Evolutionary conservation across 2,888 invertebrate species (phyloP).

Genomic region (Seira ritae): DNA sequence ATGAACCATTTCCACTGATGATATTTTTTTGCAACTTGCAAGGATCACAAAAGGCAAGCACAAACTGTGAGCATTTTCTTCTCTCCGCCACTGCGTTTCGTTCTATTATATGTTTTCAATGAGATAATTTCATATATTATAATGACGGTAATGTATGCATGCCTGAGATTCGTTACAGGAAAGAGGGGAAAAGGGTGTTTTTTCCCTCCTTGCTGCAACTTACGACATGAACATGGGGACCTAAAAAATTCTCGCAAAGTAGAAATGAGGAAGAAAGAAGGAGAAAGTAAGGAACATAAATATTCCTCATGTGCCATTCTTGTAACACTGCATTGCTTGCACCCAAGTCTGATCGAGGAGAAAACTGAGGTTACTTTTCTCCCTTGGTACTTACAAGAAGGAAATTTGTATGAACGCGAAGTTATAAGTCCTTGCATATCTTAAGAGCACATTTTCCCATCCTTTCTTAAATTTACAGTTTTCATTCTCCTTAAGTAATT

Average conservation of each 20-base stretch:
- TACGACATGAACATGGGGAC: conserved; percentile 12
- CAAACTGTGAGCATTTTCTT: not conserved
- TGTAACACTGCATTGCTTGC: not conserved
- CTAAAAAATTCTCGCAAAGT: conserved; percentile 1
- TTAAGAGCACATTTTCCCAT: no score
- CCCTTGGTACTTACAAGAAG: no score
- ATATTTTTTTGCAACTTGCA: not conserved
- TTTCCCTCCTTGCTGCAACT: conserved; percentile 25
- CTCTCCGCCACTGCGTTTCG: not conserved
- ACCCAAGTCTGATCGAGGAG: not conserved
- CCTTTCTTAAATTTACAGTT: no score
- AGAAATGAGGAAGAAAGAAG: not conserved
- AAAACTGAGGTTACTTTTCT: not conserved
- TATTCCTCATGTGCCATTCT: not conserved
- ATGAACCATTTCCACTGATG: not conserved
- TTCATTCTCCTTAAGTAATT: no score
- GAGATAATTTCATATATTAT: conserved; percentile 9
- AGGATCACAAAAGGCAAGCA: not conserved
- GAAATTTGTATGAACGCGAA: no score
- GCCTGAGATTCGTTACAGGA: not conserved
- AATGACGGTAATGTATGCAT: conserved; percentile 30
- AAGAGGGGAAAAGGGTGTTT: not conserved
- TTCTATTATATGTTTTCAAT: conserved; percentile 17
- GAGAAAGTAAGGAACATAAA: not conserved
- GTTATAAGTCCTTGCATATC: no score